Base-by-base conservation (phyloP, 2,113 vertebrate genomes). In the Phaethon lepturus region DNA sequence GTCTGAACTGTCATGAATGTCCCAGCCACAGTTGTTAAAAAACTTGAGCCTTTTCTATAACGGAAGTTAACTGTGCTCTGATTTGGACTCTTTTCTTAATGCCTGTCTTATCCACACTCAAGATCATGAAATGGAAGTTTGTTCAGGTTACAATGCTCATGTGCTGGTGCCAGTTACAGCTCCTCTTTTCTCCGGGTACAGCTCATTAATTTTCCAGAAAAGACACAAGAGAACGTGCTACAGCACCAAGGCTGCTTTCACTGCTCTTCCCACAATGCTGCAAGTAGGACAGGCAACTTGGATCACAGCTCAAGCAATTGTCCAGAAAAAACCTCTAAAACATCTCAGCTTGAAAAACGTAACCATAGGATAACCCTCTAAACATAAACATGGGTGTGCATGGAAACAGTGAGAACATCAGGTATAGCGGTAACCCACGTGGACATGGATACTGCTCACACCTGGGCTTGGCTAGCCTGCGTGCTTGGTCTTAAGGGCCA, bases 371-470 rank as follows among this genome's bases (percentile, higher is more conserved):
- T 33, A 63, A 73, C 10, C 10, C 13, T 64, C 35, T 82, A 53
- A 67, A 75, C 13, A 1, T 59, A 10, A 2, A 45, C 18, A 45
- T 3, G 11, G 45, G 6, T 33, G 9, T 5, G 2, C 35, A 18
- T 8, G 38, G 42, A 52, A 53, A 40, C 14, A 42, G 25, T 7
- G 38, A 45, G 50, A 35, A 24, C 42, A 33, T 78, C 15, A 16
- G 10, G 40, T 62, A 9, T 5, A 72, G 47, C 35, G 28, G 44
- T 35, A 62, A 85, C 77, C 6, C 52, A 16, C 0, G 0, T 38
- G 40, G 25, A 59, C 74, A 45, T 67, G 35, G 35, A 17, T 31
- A 56, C 82, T 40, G 59, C 33, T 81, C 7, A 1, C 17, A 17
- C 18, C 45, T 47, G 26, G 50, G 19, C 66, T 52, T 60, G 23